Evolutionary conservation across 2,797 vertebrate species (phyloP).

Genomic region (Tragopan temminckii): DNA sequence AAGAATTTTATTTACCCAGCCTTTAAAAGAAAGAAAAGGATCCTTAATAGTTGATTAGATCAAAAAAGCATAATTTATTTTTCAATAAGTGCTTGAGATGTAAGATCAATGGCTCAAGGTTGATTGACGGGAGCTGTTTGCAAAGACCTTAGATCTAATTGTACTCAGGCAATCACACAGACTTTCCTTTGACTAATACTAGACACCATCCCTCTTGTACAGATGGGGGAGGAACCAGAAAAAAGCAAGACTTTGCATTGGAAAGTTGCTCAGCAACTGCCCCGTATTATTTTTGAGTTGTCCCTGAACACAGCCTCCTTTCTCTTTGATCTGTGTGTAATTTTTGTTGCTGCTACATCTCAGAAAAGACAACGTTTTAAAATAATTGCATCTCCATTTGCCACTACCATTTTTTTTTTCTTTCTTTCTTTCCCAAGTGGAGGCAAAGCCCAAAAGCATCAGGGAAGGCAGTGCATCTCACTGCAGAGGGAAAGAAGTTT

Average conservation of each 20-base stretch:
- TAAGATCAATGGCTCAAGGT: conserved; percentile 67
- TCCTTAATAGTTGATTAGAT: conserved; percentile 50
- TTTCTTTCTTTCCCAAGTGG: background rate
- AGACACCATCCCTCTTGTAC: conserved; percentile 19
- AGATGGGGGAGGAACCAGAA: conserved; percentile 7
- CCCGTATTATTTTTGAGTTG: conserved; percentile 43
- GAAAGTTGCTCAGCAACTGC: conserved; percentile 67
- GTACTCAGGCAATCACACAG: conserved; percentile 40
- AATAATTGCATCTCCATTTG: conserved; percentile 43
- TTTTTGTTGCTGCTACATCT: conserved; percentile 54
- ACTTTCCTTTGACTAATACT: conserved; percentile 40
- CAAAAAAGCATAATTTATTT: conserved; percentile 31
- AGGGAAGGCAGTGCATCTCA: background rate
- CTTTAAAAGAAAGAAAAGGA: conserved; percentile 13
- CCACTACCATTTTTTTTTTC: background rate
- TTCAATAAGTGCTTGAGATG: conserved; percentile 65
- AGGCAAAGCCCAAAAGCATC: background rate
- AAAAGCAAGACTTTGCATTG: conserved; percentile 44
- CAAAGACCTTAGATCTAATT: conserved; percentile 60
- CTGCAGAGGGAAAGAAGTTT: background rate
- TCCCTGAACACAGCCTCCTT: conserved; percentile 9
- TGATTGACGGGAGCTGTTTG: conserved; percentile 57
- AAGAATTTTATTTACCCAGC: conserved; percentile 38
- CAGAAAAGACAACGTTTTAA: conserved; percentile 10
- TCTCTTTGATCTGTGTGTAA: conserved; percentile 69